phyloP scores from a whole-genome alignment of 2,797 vertebrate genomes.

The Synanceia verrucosa region DNA sequence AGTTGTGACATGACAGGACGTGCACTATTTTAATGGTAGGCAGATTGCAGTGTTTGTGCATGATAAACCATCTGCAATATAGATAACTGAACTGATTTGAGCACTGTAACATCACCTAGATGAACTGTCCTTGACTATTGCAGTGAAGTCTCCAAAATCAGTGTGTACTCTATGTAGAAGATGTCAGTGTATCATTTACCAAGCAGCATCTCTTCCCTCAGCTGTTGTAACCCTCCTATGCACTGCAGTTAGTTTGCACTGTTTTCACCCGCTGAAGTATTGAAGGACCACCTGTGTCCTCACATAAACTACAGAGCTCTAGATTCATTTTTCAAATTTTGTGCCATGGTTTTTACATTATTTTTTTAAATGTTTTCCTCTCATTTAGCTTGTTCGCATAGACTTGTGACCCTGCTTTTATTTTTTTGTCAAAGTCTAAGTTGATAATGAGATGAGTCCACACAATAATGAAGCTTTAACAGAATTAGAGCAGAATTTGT shows the following conservation, averaged over 20 bases:
- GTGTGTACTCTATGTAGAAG: not conserved
- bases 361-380: not conserved
- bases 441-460: not conserved
- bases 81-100: slow-evolving; percentile 3
- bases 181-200: not conserved
- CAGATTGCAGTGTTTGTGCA: slow-evolving; percentile 19
- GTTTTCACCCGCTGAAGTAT: slow-evolving; percentile 41
- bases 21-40: slow-evolving; percentile 22
- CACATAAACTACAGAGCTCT: slow-evolving; percentile 7
- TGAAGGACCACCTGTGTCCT: slow-evolving; percentile 45
- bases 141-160: not conserved
- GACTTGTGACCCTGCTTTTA: not conserved
- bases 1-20: slow-evolving; percentile 32
- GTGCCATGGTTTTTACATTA: not conserved
- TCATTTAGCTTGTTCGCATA: not conserved
- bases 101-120: slow-evolving; percentile 3
- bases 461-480: not conserved
- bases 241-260: slow-evolving; percentile 54
- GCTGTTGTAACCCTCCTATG: slow-evolving; percentile 65
- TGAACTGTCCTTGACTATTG: slow-evolving; percentile 5
- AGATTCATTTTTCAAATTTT: not conserved
- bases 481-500: not conserved
- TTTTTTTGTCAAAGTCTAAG: not conserved
- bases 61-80: slow-evolving; percentile 17
- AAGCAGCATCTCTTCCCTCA: slow-evolving; percentile 21